phyloP scores from a whole-genome alignment of 2,888 invertebrate genomes.

The Megalurothrips usitatus region DNA sequence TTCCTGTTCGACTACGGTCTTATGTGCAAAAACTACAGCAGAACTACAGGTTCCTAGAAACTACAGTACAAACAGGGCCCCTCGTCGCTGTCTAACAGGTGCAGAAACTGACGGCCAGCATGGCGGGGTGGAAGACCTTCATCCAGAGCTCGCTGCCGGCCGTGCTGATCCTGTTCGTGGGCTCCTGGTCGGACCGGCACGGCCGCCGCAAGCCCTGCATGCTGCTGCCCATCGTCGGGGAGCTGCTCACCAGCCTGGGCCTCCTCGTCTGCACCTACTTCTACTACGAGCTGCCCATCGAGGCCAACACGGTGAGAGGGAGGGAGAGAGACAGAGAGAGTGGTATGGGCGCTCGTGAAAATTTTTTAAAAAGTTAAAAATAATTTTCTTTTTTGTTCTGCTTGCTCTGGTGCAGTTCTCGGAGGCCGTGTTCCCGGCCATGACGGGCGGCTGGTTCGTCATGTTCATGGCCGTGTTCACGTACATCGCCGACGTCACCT shows the following conservation, averaged over 20 bases:
- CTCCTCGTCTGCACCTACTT: slow-evolving; percentile 53
- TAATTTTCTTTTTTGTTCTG: neutral
- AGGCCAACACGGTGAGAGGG: slow-evolving; percentile 45
- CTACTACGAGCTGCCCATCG: slow-evolving; percentile 53
- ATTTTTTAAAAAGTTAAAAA: neutral
- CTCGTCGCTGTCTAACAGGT: slow-evolving; percentile 40
- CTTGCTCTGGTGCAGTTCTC: neutral
- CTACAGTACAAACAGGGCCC: neutral
- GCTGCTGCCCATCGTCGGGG: slow-evolving; percentile 54
- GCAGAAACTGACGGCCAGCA: slow-evolving; percentile 47
- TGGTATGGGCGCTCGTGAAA: neutral
- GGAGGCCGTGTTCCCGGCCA: slow-evolving; percentile 52
- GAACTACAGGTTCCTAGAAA: too few relatives aligned
- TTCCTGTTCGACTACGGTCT: too few relatives aligned
- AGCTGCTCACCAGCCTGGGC: slow-evolving; percentile 50
- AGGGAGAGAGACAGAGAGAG: too few relatives aligned
- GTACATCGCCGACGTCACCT: slow-evolving; percentile 57
- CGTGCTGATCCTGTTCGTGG: slow-evolving; percentile 54
- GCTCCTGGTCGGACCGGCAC: slow-evolving; percentile 59
- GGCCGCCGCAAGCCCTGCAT: slow-evolving; percentile 56
- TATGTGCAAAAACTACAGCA: too few relatives aligned
- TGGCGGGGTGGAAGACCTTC: slow-evolving; percentile 55
- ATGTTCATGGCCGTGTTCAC: slow-evolving; percentile 56
- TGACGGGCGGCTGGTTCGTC: slow-evolving; percentile 55
- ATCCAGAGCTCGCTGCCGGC: slow-evolving; percentile 54